Percentiles rank a stretch among this genome's conserved stretches.
phyloP scores from a whole-genome alignment of 2,888 invertebrate genomes.

The Gastracanthus pulcherrimus region DNA sequence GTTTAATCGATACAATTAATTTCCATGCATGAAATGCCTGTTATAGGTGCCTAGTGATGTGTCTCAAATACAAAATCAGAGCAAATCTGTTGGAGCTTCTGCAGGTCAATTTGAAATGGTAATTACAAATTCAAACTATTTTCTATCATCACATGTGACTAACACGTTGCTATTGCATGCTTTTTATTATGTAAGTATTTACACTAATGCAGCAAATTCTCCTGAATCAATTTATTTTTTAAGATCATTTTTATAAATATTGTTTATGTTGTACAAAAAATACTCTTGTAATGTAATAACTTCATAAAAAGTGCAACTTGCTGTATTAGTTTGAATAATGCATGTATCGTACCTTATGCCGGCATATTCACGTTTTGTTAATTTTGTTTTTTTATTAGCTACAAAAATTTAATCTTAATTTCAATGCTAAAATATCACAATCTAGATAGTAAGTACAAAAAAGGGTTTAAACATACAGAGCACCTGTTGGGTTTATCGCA shows the following conservation, averaged over 20 bases:
- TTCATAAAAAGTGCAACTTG: conserved; percentile 39
- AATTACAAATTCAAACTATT: conserved; percentile 63
- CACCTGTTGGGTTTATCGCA: conserved; percentile 71
- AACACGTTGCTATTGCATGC: conserved; percentile 56
- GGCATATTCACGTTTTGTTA: conserved; percentile 73
- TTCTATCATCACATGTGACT: conserved; percentile 44
- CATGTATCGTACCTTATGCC: conserved; percentile 74
- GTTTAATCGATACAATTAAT: conserved; percentile 41
- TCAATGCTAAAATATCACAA: conserved; percentile 43
- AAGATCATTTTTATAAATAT: neutral
- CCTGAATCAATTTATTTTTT: neutral
- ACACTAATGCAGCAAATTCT: conserved; percentile 60
- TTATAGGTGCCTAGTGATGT: conserved; percentile 75
- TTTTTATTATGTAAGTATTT: conserved; percentile 55
- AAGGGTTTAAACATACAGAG: conserved; percentile 60
- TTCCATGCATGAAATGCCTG: conserved; percentile 38
- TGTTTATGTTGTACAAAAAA: neutral
- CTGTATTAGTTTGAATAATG: conserved; percentile 70
- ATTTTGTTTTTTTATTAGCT: conserved; percentile 61
- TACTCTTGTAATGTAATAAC: neutral
- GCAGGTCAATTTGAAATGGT: conserved; percentile 76
- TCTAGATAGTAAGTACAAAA: conserved; percentile 43
- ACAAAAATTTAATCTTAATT: conserved; percentile 34
- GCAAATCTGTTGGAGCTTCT: conserved; percentile 73
- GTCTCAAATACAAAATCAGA: conserved; percentile 74